A percentile compares a stretch with the other conserved stretches of the same genome.
Evolutionary conservation across 2,113 vertebrate genomes (phyloP).

Genomic region (Anoura caudifer): DNA sequence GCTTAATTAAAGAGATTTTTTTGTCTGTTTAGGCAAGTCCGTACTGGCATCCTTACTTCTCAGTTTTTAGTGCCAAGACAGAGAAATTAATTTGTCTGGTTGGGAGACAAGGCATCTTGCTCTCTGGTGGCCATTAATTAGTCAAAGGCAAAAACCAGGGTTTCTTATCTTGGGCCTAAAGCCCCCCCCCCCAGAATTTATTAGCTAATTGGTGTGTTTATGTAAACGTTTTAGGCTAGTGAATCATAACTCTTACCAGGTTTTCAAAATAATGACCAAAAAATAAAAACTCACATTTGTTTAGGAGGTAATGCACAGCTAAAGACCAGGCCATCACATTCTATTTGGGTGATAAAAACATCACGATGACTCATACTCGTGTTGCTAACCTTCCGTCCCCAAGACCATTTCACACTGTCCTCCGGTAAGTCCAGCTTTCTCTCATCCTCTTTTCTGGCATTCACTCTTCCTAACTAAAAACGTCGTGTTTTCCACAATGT

Average conservation of each 20-base stretch:
- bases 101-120: not conserved
- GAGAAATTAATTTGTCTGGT: not conserved
- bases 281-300: not conserved
- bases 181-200: not conserved
- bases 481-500: constrained; percentile 47
- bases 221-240: not conserved
- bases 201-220: not conserved
- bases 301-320: not conserved
- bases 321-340: not conserved
- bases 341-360: constrained; percentile 33
- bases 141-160: not conserved
- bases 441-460: constrained; percentile 53
- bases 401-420: not conserved
- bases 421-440: constrained; percentile 45
- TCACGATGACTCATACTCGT: not conserved
- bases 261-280: not conserved
- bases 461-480: constrained; percentile 36
- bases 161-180: not conserved
- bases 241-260: not conserved
- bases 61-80: not conserved
- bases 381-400: constrained; percentile 20
- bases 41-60: not conserved
- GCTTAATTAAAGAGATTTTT: not conserved
- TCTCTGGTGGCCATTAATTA: not conserved
- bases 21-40: not conserved